A percentile compares a stretch with the other conserved stretches of the same genome.
These are phyloP conservation scores for Acleris laterana DNA, from an alignment of 2,888 invertebrate genomes.

Conservation along the genomic window DNA sequence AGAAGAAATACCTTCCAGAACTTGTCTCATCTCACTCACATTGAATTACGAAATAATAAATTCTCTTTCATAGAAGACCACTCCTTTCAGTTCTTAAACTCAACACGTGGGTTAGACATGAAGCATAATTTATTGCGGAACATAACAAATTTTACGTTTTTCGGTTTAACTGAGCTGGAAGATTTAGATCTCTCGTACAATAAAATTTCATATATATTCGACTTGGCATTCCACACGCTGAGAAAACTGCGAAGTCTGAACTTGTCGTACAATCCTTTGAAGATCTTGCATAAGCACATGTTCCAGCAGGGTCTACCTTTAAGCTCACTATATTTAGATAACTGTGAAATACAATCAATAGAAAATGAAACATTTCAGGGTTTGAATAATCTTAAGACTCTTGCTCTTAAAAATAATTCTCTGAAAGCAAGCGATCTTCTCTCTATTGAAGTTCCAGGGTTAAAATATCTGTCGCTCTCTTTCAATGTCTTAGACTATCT, in stretches of 20 bases:
- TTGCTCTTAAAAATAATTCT: conserved; percentile 90
- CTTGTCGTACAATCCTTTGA: conserved; percentile 90
- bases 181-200: conserved; percentile 92
- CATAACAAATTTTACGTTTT: conserved; percentile 89
- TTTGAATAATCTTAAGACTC: conserved; percentile 89
- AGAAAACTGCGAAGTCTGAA: conserved; percentile 91
- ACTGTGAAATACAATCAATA: conserved; percentile 89
- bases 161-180: conserved; percentile 90
- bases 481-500: conserved; percentile 91
- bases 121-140: conserved; percentile 89
- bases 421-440: conserved; percentile 88
- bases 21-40: conserved; percentile 88
- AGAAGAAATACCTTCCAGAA: conserved; percentile 90
- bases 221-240: conserved; percentile 90
- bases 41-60: conserved; percentile 91
- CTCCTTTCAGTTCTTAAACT: conserved; percentile 90
- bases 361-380: conserved; percentile 90
- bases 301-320: conserved; percentile 91
- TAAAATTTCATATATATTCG: conserved; percentile 87
- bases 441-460: conserved; percentile 89
- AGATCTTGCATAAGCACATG: conserved; percentile 88
- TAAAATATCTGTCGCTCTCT: conserved; percentile 89
- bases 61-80: conserved; percentile 92
- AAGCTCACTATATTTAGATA: conserved; percentile 88
- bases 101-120: conserved; percentile 90